Conservation (phyloP, 2,113 vertebrate species). For the Anoplopoma fimbria region DNA sequence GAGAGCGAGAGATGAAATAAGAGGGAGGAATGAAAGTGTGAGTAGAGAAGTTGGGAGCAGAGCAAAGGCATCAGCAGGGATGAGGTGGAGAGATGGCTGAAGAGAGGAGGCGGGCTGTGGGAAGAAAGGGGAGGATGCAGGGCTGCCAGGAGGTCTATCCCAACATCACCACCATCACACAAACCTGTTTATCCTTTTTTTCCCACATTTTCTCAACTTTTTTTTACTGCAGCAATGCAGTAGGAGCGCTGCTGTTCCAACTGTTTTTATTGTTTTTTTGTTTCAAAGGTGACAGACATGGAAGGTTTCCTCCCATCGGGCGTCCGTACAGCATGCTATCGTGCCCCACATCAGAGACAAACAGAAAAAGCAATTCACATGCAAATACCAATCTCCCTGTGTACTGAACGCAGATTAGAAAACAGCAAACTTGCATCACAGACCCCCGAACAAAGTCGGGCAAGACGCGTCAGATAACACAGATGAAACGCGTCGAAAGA, state of each 20-base stretch:
- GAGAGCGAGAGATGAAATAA: conserved; percentile 29
- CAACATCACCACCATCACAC: conserved; percentile 6
- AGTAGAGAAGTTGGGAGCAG: conserved; percentile 42
- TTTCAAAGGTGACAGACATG: conserved; percentile 59
- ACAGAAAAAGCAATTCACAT: conserved; percentile 76
- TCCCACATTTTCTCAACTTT: conserved; percentile 28
- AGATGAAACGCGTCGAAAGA: conserved; percentile 34
- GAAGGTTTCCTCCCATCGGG: conserved; percentile 42
- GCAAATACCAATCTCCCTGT: conserved; percentile 71
- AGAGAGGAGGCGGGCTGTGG: conserved; percentile 12
- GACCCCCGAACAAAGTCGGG: conserved; percentile 62
- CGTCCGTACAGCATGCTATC: conserved; percentile 55
- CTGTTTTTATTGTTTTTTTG: conserved; percentile 48
- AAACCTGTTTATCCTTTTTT: conserved; percentile 17
- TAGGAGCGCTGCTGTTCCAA: conserved; percentile 32
- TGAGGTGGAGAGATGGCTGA: conserved; percentile 16
- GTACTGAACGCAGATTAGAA: conserved; percentile 67
- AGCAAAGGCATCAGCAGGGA: conserved; percentile 30
- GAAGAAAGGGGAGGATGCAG: conserved; percentile 6
- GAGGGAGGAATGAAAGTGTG: conserved; percentile 50
- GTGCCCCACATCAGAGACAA: conserved; percentile 66
- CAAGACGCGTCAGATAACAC: conserved; percentile 63
- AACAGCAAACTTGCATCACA: conserved; percentile 67
- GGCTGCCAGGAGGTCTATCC: conserved; percentile 53
- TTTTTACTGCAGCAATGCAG: conserved; percentile 65